Evolutionary conservation across 2,113 vertebrate species (phyloP).

Genomic region (Oryctolagus cuniculus): DNA sequence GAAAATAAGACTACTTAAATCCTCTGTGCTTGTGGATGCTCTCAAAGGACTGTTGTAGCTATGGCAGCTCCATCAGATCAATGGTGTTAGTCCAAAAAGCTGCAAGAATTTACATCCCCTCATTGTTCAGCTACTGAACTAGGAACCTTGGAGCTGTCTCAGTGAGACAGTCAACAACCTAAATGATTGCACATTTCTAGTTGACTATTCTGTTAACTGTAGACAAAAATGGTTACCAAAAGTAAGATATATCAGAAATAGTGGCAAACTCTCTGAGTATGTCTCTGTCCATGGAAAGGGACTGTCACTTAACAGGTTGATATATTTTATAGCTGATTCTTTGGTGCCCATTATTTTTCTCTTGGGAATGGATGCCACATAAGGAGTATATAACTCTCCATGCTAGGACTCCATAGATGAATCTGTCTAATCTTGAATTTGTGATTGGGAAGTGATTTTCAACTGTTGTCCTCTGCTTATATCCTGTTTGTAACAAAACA

Average conservation of each 20-base stretch:
- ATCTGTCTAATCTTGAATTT: not conserved
- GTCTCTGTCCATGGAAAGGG: not conserved
- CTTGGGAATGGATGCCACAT: not conserved
- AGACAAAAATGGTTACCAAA: not conserved
- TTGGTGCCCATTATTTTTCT: not conserved
- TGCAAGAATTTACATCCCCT: not conserved
- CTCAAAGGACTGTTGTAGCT: not conserved
- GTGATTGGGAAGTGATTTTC: not conserved
- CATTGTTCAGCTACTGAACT: not conserved
- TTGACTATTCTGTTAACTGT: not conserved
- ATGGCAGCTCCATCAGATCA: not conserved
- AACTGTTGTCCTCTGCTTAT: not conserved
- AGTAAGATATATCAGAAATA: not conserved
- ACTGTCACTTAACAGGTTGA: not conserved
- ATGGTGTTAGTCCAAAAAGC: not conserved
- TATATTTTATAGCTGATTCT: not conserved
- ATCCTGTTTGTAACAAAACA: not conserved
- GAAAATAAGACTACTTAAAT: not conserved
- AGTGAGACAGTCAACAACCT: not conserved
- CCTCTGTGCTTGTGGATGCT: not conserved
- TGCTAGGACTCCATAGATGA: not conserved
- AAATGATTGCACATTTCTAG: not conserved
- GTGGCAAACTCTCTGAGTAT: not conserved
- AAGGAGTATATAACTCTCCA: rapidly evolving
- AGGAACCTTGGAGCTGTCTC: not conserved